These are phyloP conservation scores for Falco punctatus DNA, from an alignment of 2,113 vertebrate genomes.

Conservation along the genomic window DNA sequence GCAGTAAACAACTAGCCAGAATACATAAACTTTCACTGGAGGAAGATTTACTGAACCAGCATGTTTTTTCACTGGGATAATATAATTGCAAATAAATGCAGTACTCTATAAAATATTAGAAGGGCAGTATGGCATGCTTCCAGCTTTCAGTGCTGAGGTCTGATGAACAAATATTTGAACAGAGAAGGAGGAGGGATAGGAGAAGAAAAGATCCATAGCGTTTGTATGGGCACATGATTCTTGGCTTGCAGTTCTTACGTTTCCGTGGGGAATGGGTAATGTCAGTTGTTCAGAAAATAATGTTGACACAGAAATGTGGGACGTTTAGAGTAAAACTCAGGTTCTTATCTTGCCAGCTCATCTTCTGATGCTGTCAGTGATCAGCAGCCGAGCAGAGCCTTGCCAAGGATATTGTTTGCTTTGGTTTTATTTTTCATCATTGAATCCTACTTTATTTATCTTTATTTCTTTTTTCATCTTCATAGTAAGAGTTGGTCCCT, in stretches of 20 bases:
- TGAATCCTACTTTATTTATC: neutral
- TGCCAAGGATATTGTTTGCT: neutral
- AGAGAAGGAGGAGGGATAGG: neutral
- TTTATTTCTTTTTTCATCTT: neutral
- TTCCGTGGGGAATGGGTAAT: neutral
- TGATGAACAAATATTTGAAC: constrained; percentile 32
- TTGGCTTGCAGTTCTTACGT: neutral
- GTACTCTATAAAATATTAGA: neutral
- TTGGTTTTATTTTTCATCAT: neutral
- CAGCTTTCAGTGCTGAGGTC: neutral
- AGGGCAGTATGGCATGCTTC: neutral
- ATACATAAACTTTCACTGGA: neutral
- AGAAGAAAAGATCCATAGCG: neutral
- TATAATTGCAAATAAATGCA: constrained; percentile 35
- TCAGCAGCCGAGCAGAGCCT: neutral
- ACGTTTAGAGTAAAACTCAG: neutral
- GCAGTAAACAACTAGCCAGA: neutral
- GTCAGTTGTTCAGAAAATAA: constrained; percentile 8
- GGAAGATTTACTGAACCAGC: constrained; percentile 4
- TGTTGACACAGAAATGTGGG: constrained; percentile 2
- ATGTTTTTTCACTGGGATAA: neutral
- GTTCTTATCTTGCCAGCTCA: neutral
- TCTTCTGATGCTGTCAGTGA: neutral
- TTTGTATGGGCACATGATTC: constrained; percentile 14
- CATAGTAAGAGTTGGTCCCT: neutral